Evolutionary conservation across 1,140 invertebrate genomes (phyloP), one percentile per base, ranked within the genome.

Genomic region (Drosophila ironensis): DNA sequence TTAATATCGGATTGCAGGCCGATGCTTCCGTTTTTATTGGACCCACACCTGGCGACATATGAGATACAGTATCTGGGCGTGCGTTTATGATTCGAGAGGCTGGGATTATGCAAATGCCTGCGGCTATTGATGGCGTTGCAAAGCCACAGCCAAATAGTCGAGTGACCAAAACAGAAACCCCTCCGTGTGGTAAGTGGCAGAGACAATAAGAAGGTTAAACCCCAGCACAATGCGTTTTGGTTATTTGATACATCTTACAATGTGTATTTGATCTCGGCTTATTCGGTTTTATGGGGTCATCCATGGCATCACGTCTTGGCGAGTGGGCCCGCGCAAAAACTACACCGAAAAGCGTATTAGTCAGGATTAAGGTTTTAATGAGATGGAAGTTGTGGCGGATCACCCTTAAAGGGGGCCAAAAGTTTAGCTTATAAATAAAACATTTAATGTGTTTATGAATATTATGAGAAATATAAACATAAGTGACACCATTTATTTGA

Each of bases 181-280:
- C 7, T n/a, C 11, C 17, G 28, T 78, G 66, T 80, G 76, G 76
- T 68, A 76, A 81, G 60, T 72, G 77, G 77, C 77, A 63, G 45
- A 45, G 51, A 82, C 72, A 81, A 77, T 72, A 54, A 72, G 77
- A 81, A 82, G 76, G 76, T 81, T 81, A 82, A 81, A 38, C 38
- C 30, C 8, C 8, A 38, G 64, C 59, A 54, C 47, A 70, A 73
- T 69, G 33, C 54, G 44, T 57, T 37, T 71, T 25, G 33, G 38
- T 38, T 46, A 68, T 72, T 72, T 52, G 40, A 74, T 74, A 57
- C 45, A 42, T 46, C 25, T 67, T 27, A 42, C 46, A 66, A 16
- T 37, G 16, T 38, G 33, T 56, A 68, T 68, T 35, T 30, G 37
- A 63, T 52, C 28, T 54, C 57, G 59, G 28, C 48, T 63, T 50